A percentile compares a stretch with the other conserved stretches of the same genome.
Conservation (phyloP, 2,888 invertebrate genomes). For the Leptogaster cylindrica region DNA sequence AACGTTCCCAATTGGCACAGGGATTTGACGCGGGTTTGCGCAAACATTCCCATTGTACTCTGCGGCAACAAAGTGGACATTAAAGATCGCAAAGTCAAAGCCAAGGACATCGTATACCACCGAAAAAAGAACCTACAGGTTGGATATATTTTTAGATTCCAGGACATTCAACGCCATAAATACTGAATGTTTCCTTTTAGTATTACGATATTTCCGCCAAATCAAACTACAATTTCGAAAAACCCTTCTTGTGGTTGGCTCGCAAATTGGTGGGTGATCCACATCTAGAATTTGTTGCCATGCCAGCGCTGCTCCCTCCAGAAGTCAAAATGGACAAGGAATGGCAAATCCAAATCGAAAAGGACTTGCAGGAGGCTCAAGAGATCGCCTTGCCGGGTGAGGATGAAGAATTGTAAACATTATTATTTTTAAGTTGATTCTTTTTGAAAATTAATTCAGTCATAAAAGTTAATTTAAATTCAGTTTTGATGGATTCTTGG, state of each 20-base stretch:
- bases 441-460: background rate
- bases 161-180: too few relatives aligned
- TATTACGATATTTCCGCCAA: constrained; percentile 99
- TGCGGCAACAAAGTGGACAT: constrained; percentile 99
- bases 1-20: constrained; percentile 99
- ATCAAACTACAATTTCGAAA: constrained; percentile 99
- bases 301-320: constrained; percentile 97
- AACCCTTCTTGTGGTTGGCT: constrained; percentile 99
- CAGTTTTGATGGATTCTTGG: too few relatives aligned
- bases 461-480: too few relatives aligned
- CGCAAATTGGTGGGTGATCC: constrained; percentile 98
- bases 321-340: constrained; percentile 99
- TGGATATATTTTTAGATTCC: too few relatives aligned
- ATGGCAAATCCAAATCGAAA: constrained; percentile 95
- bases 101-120: too few relatives aligned
- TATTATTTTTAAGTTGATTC: background rate
- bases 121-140: too few relatives aligned
- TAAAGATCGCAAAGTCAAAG: constrained; percentile 99
- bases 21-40: constrained; percentile 98
- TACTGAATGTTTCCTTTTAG: constrained; percentile 76
- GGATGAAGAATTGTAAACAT: constrained; percentile 96
- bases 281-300: constrained; percentile 97
- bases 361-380: constrained; percentile 95
- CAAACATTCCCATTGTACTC: constrained; percentile 99
- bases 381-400: constrained; percentile 97